phyloP scores from a whole-genome alignment of 1,140 invertebrate species.

The Cephus cinctus region DNA sequence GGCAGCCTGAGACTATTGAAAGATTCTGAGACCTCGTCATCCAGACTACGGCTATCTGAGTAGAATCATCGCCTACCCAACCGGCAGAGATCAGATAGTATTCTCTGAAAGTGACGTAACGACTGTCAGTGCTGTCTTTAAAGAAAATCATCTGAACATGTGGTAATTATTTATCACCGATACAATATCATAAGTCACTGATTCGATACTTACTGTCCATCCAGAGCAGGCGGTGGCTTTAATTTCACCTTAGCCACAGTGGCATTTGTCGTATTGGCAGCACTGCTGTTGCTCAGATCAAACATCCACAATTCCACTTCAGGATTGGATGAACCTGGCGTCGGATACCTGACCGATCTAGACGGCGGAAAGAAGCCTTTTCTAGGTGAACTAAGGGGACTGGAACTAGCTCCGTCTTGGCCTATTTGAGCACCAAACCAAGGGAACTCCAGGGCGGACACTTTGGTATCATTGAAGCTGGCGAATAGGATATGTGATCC shows the following conservation, averaged over 20 bases:
- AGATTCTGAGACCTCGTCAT: conserved; percentile 89
- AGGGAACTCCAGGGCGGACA: conserved; percentile 66
- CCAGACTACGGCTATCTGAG: conserved; percentile 82
- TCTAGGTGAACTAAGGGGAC: conserved; percentile 31
- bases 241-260: conserved; percentile 59
- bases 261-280: conserved; percentile 26
- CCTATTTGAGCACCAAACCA: conserved; percentile 63
- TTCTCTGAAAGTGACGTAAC: conserved; percentile 66
- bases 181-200: background rate
- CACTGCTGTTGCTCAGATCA: conserved; percentile 68
- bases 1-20: conserved; percentile 77
- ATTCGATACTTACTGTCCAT: conserved; percentile 65
- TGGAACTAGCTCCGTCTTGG: conserved; percentile 32
- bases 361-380: conserved; percentile 68
- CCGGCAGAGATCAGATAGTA: conserved; percentile 88
- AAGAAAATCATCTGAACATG: conserved; percentile 8
- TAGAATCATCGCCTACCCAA: conserved; percentile 75
- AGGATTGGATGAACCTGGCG: conserved; percentile 83
- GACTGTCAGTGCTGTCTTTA: background rate
- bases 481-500: conserved; percentile 81
- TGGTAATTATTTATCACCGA: conserved; percentile 10
- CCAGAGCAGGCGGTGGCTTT: conserved; percentile 67
- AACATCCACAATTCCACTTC: conserved; percentile 77
- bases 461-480: conserved; percentile 82
- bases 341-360: conserved; percentile 76